Percentiles rank a stretch among this genome's conserved stretches.
Evolutionary conservation across 2,797 vertebrate genomes (phyloP).

Genomic region (Selene dorsalis): DNA sequence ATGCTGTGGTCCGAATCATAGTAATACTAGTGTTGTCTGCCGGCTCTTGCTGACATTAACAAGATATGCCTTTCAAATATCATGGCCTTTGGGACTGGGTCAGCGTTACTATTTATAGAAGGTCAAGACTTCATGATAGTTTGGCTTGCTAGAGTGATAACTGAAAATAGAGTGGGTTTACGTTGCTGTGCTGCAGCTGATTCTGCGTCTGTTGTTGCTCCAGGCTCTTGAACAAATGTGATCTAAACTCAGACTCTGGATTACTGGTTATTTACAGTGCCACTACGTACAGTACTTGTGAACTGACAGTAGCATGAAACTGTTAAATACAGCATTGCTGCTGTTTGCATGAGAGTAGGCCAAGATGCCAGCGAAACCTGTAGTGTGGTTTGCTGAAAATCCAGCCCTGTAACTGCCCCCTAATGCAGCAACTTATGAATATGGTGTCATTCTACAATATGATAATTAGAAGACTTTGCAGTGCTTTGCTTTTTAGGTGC

Average conservation of each 20-base stretch:
- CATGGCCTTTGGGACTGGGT: conserved; percentile 87
- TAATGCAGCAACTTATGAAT: conserved; percentile 12
- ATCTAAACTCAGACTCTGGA: conserved; percentile 47
- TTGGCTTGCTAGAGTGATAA: conserved; percentile 65
- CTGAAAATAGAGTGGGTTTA: conserved; percentile 74
- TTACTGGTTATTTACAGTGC: conserved; percentile 43
- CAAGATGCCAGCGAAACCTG: neutral
- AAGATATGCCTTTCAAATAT: conserved; percentile 87
- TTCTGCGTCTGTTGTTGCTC: conserved; percentile 60
- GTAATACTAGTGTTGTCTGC: conserved; percentile 71
- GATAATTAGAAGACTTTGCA: conserved; percentile 37
- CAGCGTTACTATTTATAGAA: conserved; percentile 83
- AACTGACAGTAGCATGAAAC: conserved; percentile 12
- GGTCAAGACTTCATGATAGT: conserved; percentile 78
- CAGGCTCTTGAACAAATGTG: conserved; percentile 66
- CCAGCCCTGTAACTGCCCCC: neutral
- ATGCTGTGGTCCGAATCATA: conserved; percentile 49
- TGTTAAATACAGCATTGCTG: neutral
- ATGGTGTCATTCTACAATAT: conserved; percentile 3
- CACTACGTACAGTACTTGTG: conserved; percentile 9
- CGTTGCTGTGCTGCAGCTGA: conserved; percentile 59
- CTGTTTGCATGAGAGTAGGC: neutral
- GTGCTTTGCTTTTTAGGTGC: conserved; percentile 46
- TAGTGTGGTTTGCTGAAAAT: neutral
- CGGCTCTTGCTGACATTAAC: conserved; percentile 82